Base-by-base conservation (phyloP, 2,797 vertebrate species). In the Euthynnus affinis region DNA sequence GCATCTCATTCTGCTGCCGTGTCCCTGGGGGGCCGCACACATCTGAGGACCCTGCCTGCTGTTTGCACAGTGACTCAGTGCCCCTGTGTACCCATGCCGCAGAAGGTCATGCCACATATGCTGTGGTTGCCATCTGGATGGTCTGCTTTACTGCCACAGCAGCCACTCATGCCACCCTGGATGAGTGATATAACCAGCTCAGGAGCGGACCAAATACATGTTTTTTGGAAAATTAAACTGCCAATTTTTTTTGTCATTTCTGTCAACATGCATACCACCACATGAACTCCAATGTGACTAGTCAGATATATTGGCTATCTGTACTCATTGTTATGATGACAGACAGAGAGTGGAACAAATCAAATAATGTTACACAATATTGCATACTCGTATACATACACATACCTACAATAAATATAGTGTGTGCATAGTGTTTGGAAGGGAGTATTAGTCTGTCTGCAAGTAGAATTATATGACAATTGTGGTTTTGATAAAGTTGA, bases 1-100 rank as follows among this genome's bases (percentile, higher is more conserved):
- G 93, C 95, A 96, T 97, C 96, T 97, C 95, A 96, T 97, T 96
- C 95, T 93, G 94, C 94, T 82, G 94, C 84, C 25, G 37, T 72
- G 70, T 91, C 90, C 91, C 94, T 37, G 77, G 81, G 92, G 92
- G 89, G 80, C 60, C 71, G 17, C 83, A 67, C 90, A 95, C 93
- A 93, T 96, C 96, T 96, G 96, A 95, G 93, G 93, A 92, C 95
- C 88, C 83, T 77, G 90, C 92, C 90, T 88, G 89, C 86, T 89
- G 90, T 88, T 89, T 89, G 92, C 91, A 89, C 81, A 71, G 82
- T 81, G 88, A 82, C 89, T 87, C 64, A 15, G 75, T 89, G 85
- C 84, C 89, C 88, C 84, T 14, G 58, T 90, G 89, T 87, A 86
- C 84, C 88, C 80, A 13, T 55, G 66, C 84, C 79, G 87, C 86